Evolutionary conservation across 2,113 vertebrate species (phyloP).

Genomic region (Haliaeetus leucogaster): DNA sequence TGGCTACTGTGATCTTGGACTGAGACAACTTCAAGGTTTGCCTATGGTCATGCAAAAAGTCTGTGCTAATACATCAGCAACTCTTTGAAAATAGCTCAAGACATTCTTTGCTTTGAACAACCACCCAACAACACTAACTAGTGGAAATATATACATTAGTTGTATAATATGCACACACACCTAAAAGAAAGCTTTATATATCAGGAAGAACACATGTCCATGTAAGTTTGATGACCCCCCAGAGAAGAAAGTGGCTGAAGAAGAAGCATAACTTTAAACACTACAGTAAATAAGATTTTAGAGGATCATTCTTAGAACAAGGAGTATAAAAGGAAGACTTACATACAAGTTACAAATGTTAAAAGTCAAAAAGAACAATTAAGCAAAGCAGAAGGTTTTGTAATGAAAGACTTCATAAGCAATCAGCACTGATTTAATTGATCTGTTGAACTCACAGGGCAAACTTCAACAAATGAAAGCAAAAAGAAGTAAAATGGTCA

Average conservation of each 20-base stretch:
- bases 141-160: neutral
- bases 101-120: neutral
- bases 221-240: neutral
- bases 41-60: neutral
- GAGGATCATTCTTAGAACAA: neutral
- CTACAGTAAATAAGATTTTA: neutral
- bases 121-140: neutral
- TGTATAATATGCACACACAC: neutral
- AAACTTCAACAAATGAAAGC: neutral
- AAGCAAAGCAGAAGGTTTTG: neutral
- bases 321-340: neutral
- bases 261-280: neutral
- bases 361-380: neutral
- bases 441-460: neutral
- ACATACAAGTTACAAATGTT: neutral
- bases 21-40: neutral
- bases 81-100: neutral
- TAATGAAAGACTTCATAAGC: neutral
- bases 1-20: neutral
- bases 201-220: neutral
- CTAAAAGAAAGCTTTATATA: neutral
- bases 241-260: neutral
- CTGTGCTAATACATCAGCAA: neutral
- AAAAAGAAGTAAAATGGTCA: neutral
- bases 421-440: neutral